phyloP scores from a whole-genome alignment of 2,113 vertebrate genomes.

The Nothobranchius furzeri region DNA sequence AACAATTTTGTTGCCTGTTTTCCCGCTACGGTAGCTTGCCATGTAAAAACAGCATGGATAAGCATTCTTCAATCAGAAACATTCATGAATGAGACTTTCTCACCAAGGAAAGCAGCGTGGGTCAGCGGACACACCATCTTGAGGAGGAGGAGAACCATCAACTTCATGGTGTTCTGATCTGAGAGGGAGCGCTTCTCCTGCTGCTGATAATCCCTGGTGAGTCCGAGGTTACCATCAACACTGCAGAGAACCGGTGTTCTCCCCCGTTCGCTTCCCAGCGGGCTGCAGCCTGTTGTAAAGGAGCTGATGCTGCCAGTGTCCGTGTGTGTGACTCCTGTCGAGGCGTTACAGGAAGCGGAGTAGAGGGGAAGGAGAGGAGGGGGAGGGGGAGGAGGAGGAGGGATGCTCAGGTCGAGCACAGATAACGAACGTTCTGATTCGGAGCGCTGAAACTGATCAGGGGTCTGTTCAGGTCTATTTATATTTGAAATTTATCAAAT shows the following conservation, averaged over 20 bases:
- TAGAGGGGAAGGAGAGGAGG: background rate
- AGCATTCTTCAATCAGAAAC: background rate
- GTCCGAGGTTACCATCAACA: slow-evolving; percentile 25
- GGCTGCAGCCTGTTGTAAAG: background rate
- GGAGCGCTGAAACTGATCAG: too few relatives aligned
- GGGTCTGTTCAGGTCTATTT: too few relatives aligned
- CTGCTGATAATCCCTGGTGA: background rate
- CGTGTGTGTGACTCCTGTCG: slow-evolving; percentile 15
- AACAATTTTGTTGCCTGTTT: too few relatives aligned
- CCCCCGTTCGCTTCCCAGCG: background rate
- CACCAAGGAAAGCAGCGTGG: slow-evolving; percentile 50
- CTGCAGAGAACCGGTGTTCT: background rate
- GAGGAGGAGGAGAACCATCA: slow-evolving; percentile 34
- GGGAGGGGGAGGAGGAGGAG: background rate
- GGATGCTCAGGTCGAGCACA: background rate
- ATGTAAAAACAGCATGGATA: background rate
- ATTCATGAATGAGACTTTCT: slow-evolving; percentile 28
- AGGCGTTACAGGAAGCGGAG: slow-evolving; percentile 35
- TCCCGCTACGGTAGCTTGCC: too few relatives aligned
- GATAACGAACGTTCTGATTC: too few relatives aligned
- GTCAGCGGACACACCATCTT: slow-evolving; percentile 38
- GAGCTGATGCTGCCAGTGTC: slow-evolving; percentile 20
- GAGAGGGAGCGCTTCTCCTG: slow-evolving; percentile 13
- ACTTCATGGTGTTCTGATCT: slow-evolving; percentile 58
- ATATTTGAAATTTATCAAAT: too few relatives aligned